Evolutionary conservation across 2,797 vertebrate genomes (phyloP).

Genomic region (Peromyscus eremicus): DNA sequence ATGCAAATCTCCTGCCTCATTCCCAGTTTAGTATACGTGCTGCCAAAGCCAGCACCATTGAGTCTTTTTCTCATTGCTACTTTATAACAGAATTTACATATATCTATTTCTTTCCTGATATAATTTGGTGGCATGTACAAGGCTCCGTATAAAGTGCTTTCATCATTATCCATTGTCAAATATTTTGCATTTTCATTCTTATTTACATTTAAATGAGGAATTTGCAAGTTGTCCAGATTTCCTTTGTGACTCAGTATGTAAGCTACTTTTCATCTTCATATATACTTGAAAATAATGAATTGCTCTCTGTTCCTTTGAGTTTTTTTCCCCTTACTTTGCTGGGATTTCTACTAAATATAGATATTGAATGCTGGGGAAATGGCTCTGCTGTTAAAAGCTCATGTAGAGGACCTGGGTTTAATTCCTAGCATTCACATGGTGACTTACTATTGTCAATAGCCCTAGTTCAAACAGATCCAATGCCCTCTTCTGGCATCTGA

Average conservation of each 20-base stretch:
- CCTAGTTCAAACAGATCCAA: neutral
- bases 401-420: neutral
- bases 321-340: too few relatives aligned
- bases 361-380: neutral
- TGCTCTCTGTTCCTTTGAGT: neutral
- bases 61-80: neutral
- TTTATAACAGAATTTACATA: slow-evolving; percentile 23
- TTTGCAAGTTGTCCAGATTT: slow-evolving; percentile 40
- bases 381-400: neutral
- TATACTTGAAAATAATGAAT: neutral
- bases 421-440: neutral
- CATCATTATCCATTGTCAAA: slow-evolving; percentile 32
- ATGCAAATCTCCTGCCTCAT: neutral
- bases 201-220: slow-evolving; percentile 65
- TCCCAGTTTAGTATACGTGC: neutral
- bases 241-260: neutral
- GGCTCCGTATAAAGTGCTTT: slow-evolving; percentile 10
- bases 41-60: neutral
- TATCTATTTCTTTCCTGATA: neutral
- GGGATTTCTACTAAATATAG: neutral
- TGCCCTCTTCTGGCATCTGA: neutral
- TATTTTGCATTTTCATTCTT: slow-evolving; percentile 34
- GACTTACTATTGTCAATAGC: too few relatives aligned
- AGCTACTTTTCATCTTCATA: neutral
- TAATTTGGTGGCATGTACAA: neutral